phyloP scores from a whole-genome alignment of 2,888 invertebrate species.

The Ormyrus labotus region DNA sequence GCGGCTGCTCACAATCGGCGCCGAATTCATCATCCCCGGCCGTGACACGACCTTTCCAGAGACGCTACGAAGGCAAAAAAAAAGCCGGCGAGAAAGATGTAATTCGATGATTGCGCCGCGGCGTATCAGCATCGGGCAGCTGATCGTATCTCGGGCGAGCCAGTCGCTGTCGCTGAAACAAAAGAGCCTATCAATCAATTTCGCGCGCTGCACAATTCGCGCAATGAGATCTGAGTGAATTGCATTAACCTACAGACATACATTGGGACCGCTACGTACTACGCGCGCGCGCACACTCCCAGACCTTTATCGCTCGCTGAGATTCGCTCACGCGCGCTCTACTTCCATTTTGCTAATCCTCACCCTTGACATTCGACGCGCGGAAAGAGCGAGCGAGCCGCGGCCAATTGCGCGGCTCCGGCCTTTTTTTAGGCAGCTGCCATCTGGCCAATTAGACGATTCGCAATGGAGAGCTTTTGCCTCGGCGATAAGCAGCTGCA shows the following conservation, averaged over 20 bases:
- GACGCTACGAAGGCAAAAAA: conserved; percentile 1
- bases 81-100: conserved; percentile 10
- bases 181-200: conserved; percentile 75
- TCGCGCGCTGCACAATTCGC: conserved; percentile 70
- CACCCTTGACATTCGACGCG: conserved; percentile 40
- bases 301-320: not conserved
- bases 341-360: conserved; percentile 11
- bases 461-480: conserved; percentile 46
- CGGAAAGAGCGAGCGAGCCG: not conserved
- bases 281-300: conserved; percentile 50
- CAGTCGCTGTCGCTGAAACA: conserved; percentile 47
- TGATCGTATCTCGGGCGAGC: conserved; percentile 41
- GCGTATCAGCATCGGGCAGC: conserved; percentile 2
- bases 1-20: conserved; percentile 21
- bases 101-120: conserved; percentile 28
- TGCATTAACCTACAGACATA: conserved; percentile 76
- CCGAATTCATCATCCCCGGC: conserved; percentile 54
- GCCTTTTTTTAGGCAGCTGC: not conserved
- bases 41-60: conserved; percentile 49
- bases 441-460: conserved; percentile 51
- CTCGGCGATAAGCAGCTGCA: conserved; percentile 54
- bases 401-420: not conserved
- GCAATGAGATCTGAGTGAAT: conserved; percentile 74
- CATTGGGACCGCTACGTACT: conserved; percentile 62
- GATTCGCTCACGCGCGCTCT: not conserved